Evolutionary conservation across 2,113 vertebrate genomes (phyloP), one percentile per base, ranked within the genome.

Genomic region (Paraplagusia blochii): DNA sequence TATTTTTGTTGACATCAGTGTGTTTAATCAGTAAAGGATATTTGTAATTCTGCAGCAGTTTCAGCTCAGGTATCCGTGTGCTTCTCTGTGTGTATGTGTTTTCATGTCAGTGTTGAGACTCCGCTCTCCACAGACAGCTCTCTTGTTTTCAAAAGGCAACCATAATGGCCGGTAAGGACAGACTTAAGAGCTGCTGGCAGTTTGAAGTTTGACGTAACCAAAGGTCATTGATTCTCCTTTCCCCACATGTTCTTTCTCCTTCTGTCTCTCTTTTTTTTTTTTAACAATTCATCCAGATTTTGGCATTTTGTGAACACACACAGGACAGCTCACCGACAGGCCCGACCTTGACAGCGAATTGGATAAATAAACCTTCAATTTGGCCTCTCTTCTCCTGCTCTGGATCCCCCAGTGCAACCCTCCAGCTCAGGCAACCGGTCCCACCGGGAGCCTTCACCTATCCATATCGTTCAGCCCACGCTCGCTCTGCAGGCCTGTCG

Each of bases 311-410:
- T 93, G 94, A 95, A 92, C 93, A 90, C 92, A 92, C 92, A 90
- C 84, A 94, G 95, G 95, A 97, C 95, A 93, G 94, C 93, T 94
- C 91, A 91, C 92, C 89, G 93, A 96, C 93, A 93, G 92, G 93
- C 92, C 92, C 92, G 94, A 96, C 95, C 95, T 95, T 98, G 97
- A 98, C 97, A 99, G 95, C 90, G 91, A 95, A 95, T 92, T 93
- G 95, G 97, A 99, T 96, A 99, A 99, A 98, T 98, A 98, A 98
- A 98, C 97, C 95, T 96, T 97, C 97, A 97, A 96, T 97, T 97
- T 96, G 95, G 93, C 92, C 90, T 77, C 87, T 90, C 78, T 76
- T 79, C 74, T 76, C 64, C 71, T 76, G 64, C 71, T 72, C 93
- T 93, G 80, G 91, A 91, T 92, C 72, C 66, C 66, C 76, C 63